Evolutionary conservation across 2,888 invertebrate genomes (phyloP), one percentile per base, ranked within the genome.

Genomic region (Orthosia incerta): DNA sequence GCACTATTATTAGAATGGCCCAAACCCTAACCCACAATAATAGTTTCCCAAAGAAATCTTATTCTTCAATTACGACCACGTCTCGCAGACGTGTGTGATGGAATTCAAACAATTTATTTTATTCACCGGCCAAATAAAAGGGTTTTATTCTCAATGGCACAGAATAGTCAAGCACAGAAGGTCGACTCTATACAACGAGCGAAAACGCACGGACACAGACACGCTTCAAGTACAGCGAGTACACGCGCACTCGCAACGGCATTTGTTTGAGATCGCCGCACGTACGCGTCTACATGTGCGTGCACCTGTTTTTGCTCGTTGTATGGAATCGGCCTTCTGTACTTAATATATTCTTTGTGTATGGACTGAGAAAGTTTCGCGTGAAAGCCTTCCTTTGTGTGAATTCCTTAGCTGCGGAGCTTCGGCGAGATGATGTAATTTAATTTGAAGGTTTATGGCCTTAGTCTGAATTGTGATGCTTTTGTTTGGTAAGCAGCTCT

Each of bases 41-140:
- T 69, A 79, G 66, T 77, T 77, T 48, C 3, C 20, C 62, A 63
- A 78, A 66, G 74, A 79, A 83, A 85, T 87, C 90, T 89, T 88
- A 91, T 87, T 91, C 91, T 90, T 86, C 90, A 91, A 92, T 93
- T 91, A 89, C 87, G 70, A 71, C 69, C 85, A 87, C 87, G 89
- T 85, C 85, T 87, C 71, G 65, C 74, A 78, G 80, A 84, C 75
- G 74, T 77, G 82, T 71, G 89, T 89, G 89, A 90, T 87, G 88
- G 88, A 89, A 91, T 86, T 89, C 83, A 85, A 89, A 90, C 91
- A 88, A 93, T 93, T 91, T 91, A 90, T 93, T 92, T 92, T 89
- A 91, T 91, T 90, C 88, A 80, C 82, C 86, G 81, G 79, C 79
- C 82, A 89, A 89, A 90, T 89, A 90, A 89, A 91, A 91, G 87